Base-by-base conservation (phyloP, 2,888 invertebrate genomes). In the Abscondita cerata region DNA sequence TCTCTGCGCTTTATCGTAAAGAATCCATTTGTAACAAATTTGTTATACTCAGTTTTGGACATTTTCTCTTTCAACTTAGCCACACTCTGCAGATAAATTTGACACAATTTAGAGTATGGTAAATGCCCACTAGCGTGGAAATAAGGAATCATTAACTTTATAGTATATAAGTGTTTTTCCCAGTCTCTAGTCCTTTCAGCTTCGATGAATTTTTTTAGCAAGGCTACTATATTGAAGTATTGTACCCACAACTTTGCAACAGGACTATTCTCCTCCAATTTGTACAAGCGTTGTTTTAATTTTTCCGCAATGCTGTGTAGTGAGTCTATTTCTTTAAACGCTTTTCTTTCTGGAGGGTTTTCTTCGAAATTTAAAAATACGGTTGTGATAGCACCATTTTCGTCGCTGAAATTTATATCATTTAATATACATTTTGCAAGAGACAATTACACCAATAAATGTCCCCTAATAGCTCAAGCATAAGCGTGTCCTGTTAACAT, bases 71-170 rank as follows among this genome's bases (percentile, higher is more conserved):
- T 44, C 68, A 73, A 71, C 68, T 25, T 25, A n/a, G n/a, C 41
- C 62, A 25, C 6, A 25, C 25, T 25, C 6, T 25, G 25, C 25
- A 25, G 6, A 25, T 25, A 25, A 25, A 25, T 25, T 25, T 25
- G 2, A 2, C 6, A 25, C 2, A 6, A 25, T 6, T 25, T 25
- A 4, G 25, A 25, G 25, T 73, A 71, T 53, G 40, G 62, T 62
- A 25, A 25, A 25, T 25, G 25, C 6, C 25, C 25, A 25, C 6
- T 6, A 25, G 72, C 62, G 9, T 72, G 71, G 52, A 74, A 76
- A 67, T 73, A 78, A 70, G 78, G 77, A 59, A 72, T 63, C 77
- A 79, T 78, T 75, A 73, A 68, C 73, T 73, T 67, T n/a, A n/a
- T n/a, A n/a, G n/a, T n/a, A n/a, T n/a, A n/a, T n/a, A n/a, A n/a